These are phyloP conservation scores for Discoglossus pictus DNA, from an alignment of 2,797 vertebrate genomes.

Conservation along the genomic window DNA sequence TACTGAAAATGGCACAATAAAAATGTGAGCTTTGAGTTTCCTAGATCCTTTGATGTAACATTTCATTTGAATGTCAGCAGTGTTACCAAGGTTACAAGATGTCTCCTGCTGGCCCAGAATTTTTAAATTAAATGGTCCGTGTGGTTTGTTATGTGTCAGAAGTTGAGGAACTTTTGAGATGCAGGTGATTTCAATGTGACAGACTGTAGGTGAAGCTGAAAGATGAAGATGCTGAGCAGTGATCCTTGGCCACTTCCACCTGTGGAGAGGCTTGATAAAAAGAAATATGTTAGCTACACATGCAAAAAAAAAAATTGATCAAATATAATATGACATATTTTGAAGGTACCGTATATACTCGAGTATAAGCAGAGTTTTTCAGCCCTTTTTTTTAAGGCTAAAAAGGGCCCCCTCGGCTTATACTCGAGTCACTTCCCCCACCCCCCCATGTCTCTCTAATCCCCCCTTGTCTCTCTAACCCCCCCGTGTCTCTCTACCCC, in stretches of 20 bases:
- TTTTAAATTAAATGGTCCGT: constrained; percentile 29
- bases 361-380: too few relatives aligned
- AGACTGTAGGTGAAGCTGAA: constrained; percentile 6
- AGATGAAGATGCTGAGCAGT: background rate
- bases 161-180: background rate
- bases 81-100: constrained; percentile 21
- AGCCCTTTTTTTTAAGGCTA: too few relatives aligned
- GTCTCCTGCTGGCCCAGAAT: constrained; percentile 13
- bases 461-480: too few relatives aligned
- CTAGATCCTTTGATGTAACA: constrained; percentile 21
- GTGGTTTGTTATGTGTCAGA: background rate
- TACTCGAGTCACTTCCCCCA: too few relatives aligned
- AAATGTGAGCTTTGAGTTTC: background rate
- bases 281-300: too few relatives aligned
- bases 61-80: constrained; percentile 18
- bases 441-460: too few relatives aligned
- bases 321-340: too few relatives aligned
- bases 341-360: too few relatives aligned
- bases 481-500: too few relatives aligned
- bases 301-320: too few relatives aligned
- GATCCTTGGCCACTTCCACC: background rate
- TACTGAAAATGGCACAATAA: constrained; percentile 26
- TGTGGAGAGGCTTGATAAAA: too few relatives aligned
- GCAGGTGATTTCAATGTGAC: constrained; percentile 14
- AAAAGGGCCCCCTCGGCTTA: too few relatives aligned